phyloP scores from a whole-genome alignment of 2,888 invertebrate genomes.

The Beris morrisii region DNA sequence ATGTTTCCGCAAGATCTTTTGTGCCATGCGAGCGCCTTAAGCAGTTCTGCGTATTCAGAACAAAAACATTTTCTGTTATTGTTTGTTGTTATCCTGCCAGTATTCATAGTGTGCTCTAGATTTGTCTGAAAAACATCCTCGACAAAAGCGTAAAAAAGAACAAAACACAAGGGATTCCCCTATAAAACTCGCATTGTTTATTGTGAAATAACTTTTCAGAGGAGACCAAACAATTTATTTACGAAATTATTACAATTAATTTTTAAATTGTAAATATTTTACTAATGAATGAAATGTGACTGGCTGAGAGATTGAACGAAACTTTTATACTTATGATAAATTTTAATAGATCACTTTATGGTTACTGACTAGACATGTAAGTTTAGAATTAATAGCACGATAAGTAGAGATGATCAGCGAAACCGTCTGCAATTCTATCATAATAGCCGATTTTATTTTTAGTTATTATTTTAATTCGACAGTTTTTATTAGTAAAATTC shows the following conservation, averaged over 20 bases:
- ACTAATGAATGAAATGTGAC: too few relatives aligned
- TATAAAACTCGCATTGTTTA: constrained; percentile 6
- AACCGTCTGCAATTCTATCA: too few relatives aligned
- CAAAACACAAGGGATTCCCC: neutral
- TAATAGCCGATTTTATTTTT: too few relatives aligned
- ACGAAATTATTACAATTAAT: too few relatives aligned
- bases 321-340: too few relatives aligned
- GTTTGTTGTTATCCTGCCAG: constrained; percentile 4
- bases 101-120: neutral
- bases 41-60: constrained; percentile 57
- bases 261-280: too few relatives aligned
- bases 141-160: neutral
- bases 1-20: constrained; percentile 77
- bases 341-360: constrained; percentile 1
- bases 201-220: neutral
- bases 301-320: too few relatives aligned
- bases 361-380: neutral
- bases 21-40: constrained; percentile 85
- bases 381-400: too few relatives aligned
- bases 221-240: too few relatives aligned
- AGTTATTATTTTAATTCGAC: too few relatives aligned
- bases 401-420: too few relatives aligned
- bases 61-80: constrained; percentile 28
- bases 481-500: too few relatives aligned
- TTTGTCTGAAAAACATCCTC: neutral